phyloP scores from a whole-genome alignment of 2,888 invertebrate genomes.

The Tetranychus truncatus region DNA sequence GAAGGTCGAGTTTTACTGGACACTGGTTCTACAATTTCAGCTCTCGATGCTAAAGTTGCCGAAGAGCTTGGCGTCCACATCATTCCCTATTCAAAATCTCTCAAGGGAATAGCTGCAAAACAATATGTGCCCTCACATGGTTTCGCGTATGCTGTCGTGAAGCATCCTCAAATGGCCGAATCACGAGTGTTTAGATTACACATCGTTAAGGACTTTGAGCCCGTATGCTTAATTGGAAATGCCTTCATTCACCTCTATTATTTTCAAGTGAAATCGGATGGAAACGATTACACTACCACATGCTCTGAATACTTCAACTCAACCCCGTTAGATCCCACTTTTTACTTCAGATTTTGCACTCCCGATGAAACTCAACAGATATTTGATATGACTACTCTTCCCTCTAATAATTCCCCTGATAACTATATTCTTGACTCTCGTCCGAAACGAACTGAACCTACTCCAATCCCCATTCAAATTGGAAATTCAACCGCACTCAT shows the following conservation, averaged over 20 bases:
- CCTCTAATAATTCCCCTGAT: not conserved
- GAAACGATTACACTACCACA: not conserved
- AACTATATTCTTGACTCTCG: not conserved
- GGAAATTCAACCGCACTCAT: not conserved
- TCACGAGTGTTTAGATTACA: not conserved
- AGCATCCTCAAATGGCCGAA: not conserved
- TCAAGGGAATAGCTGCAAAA: not conserved
- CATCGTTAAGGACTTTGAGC: not conserved
- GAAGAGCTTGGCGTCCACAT: not conserved
- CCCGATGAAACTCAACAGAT: not conserved
- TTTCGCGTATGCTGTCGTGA: not conserved
- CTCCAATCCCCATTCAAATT: not conserved
- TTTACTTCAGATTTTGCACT: not conserved
- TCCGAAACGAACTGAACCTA: not conserved
- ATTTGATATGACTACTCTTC: not conserved
- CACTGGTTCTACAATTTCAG: not conserved
- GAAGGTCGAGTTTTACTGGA: not conserved
- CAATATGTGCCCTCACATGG: not conserved
- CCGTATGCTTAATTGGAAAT: not conserved
- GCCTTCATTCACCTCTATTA: not conserved
- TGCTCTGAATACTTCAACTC: not conserved
- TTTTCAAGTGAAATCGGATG: not conserved
- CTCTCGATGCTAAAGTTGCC: not conserved
- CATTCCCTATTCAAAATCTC: not conserved
- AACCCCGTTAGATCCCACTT: not conserved